These are phyloP conservation scores for Drosophila nigricruria DNA, from an alignment of 2,888 invertebrate genomes.

Conservation along the genomic window DNA sequence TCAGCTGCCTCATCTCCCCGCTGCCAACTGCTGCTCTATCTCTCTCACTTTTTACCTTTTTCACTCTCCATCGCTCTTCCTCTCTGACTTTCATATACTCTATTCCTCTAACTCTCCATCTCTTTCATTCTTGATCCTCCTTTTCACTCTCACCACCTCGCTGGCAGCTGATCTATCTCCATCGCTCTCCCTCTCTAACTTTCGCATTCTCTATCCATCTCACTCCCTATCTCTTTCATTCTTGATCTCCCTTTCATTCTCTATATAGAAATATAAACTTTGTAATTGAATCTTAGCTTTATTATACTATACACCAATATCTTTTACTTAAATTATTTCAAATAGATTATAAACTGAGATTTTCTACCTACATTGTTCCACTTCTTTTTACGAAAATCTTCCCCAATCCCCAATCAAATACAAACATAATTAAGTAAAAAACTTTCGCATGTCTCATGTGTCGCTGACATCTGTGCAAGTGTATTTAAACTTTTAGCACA, in stretches of 20 bases:
- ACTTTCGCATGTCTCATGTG: neutral
- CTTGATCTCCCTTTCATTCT: too few species aligned
- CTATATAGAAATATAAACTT: too few species aligned
- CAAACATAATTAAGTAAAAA: slow-evolving; percentile 6
- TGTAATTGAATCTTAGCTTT: neutral
- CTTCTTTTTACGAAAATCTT: neutral
- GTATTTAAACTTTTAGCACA: slow-evolving; percentile 5
- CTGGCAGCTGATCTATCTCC: neutral
- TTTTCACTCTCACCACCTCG: too few species aligned
- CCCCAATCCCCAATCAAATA: neutral
- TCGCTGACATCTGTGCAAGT: slow-evolving; percentile 8
- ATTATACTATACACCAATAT: neutral
- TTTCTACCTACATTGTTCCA: neutral
- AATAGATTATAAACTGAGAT: neutral
- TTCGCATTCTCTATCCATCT: too few species aligned
- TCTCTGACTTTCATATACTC: too few species aligned
- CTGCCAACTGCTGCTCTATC: too few species aligned
- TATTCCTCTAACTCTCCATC: neutral
- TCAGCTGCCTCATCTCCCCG: too few species aligned
- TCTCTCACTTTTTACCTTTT: too few species aligned
- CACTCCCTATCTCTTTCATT: neutral
- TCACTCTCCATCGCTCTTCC: too few species aligned
- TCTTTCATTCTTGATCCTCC: too few species aligned
- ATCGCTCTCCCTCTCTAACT: too few species aligned
- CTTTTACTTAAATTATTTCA: neutral